Conservation (phyloP, 1,140 invertebrate genomes). For the Drosophila obscura region DNA sequence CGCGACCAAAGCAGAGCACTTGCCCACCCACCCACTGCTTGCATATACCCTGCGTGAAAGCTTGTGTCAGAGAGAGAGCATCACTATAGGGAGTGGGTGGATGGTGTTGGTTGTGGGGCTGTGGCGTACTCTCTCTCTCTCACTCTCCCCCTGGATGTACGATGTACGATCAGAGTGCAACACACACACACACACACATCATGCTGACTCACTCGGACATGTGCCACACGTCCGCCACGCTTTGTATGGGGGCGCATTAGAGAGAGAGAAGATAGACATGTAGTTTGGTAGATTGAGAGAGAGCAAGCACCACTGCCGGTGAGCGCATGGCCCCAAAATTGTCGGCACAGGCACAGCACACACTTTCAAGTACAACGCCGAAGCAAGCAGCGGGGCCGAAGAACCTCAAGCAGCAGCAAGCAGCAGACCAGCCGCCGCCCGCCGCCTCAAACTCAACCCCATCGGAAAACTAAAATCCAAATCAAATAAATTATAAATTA, state of each 20-base stretch:
- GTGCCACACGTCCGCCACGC: slow-evolving; percentile 31
- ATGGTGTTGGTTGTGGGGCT: slow-evolving; percentile 39
- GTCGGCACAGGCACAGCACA: slow-evolving; percentile 49
- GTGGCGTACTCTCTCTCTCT: slow-evolving; percentile 13
- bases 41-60: too few species aligned
- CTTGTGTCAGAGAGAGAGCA: slow-evolving; percentile 6
- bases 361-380: slow-evolving; percentile 77
- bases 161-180: slow-evolving; percentile 21
- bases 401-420: slow-evolving; percentile 45
- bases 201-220: slow-evolving; percentile 61
- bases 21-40: neutral
- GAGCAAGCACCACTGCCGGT: slow-evolving; percentile 23
- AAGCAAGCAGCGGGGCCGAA: slow-evolving; percentile 65
- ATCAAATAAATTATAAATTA: slow-evolving; percentile 34
- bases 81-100: slow-evolving; percentile 1
- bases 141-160: slow-evolving; percentile 25
- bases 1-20: neutral
- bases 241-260: slow-evolving; percentile 31
- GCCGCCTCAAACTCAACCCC: slow-evolving; percentile 20
- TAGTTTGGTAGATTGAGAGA: slow-evolving; percentile 3
- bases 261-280: slow-evolving; percentile 10
- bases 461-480: slow-evolving; percentile 57
- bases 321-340: slow-evolving; percentile 64
- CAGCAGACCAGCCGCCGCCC: slow-evolving; percentile 45
- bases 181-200: slow-evolving; percentile 1